phyloP scores from a whole-genome alignment of 2,888 invertebrate genomes.

The Galerucella pusilla region DNA sequence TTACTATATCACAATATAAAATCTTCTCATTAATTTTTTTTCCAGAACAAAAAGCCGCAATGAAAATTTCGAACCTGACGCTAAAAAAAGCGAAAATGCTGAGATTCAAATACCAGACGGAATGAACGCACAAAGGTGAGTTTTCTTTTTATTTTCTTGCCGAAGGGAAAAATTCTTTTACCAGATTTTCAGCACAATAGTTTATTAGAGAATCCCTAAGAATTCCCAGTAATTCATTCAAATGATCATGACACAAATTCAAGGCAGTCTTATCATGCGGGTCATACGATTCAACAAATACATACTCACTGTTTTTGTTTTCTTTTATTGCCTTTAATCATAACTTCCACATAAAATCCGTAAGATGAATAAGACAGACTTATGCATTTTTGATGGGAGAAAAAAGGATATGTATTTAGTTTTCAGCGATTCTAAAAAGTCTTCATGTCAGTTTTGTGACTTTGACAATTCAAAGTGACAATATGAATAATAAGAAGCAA shows the following conservation, averaged over 20 bases:
- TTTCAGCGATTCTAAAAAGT: no score
- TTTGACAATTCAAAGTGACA: no score
- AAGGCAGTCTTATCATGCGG: background rate
- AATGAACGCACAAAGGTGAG: slow-evolving; percentile 45
- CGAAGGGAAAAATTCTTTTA: background rate
- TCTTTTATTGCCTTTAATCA: no score
- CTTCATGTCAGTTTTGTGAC: no score
- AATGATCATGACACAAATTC: background rate
- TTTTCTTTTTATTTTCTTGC: background rate
- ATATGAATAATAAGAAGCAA: no score
- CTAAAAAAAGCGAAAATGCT: slow-evolving; percentile 23
- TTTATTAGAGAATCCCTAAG: no score
- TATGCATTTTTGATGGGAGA: no score
- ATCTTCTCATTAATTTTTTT: background rate
- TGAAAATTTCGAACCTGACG: slow-evolving; percentile 23
- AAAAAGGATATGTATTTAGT: no score
- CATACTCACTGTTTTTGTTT: no score
- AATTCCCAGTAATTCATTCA: background rate
- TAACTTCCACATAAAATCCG: no score
- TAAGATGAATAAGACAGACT: no score
- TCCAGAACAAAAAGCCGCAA: slow-evolving; percentile 19
- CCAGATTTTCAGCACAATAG: background rate
- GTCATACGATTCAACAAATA: no score
- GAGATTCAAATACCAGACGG: slow-evolving; percentile 39
- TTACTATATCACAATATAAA: background rate